phyloP scores from a whole-genome alignment of 1,140 invertebrate species.

The Polypedilum pembai region DNA sequence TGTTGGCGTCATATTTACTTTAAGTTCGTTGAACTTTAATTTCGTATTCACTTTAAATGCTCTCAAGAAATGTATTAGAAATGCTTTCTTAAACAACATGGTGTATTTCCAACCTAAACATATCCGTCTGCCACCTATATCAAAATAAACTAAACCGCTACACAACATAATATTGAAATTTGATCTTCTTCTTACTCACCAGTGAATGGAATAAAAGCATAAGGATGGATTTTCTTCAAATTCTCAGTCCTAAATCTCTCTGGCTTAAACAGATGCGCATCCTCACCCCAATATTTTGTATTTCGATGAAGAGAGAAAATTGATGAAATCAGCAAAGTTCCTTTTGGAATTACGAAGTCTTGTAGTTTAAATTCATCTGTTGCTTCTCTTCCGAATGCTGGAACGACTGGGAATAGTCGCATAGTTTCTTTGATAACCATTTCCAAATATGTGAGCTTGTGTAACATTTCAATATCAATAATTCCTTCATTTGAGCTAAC shows the following conservation, averaged over 20 bases:
- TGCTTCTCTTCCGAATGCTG: slow-evolving; percentile 46
- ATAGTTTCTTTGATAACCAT: slow-evolving; percentile 57
- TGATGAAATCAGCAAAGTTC: not conserved
- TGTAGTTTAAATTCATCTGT: slow-evolving; percentile 23
- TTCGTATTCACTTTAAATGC: not conserved
- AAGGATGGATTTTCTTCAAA: slow-evolving; percentile 44
- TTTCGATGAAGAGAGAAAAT: slow-evolving; percentile 32
- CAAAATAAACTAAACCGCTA: too few species aligned
- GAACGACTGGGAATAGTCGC: slow-evolving; percentile 53
- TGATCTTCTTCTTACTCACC: slow-evolving; percentile 54
- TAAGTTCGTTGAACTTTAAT: slow-evolving; percentile 12
- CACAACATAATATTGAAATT: slow-evolving; percentile 41
- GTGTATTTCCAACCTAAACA: slow-evolving; percentile 19
- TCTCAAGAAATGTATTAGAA: not conserved
- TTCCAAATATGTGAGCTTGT: slow-evolving; percentile 55
- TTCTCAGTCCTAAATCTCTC: slow-evolving; percentile 56
- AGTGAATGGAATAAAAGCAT: slow-evolving; percentile 54
- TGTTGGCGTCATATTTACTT: not conserved
- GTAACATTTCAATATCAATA: slow-evolving; percentile 49
- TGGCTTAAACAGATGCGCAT: slow-evolving; percentile 60
- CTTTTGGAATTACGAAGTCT: slow-evolving; percentile 7
- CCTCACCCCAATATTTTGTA: slow-evolving; percentile 48
- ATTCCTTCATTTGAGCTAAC: slow-evolving; percentile 40
- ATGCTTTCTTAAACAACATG: slow-evolving; percentile 7
- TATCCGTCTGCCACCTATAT: not conserved